phyloP scores from a whole-genome alignment of 2,888 invertebrate genomes.

The Cheilosia grossa region DNA sequence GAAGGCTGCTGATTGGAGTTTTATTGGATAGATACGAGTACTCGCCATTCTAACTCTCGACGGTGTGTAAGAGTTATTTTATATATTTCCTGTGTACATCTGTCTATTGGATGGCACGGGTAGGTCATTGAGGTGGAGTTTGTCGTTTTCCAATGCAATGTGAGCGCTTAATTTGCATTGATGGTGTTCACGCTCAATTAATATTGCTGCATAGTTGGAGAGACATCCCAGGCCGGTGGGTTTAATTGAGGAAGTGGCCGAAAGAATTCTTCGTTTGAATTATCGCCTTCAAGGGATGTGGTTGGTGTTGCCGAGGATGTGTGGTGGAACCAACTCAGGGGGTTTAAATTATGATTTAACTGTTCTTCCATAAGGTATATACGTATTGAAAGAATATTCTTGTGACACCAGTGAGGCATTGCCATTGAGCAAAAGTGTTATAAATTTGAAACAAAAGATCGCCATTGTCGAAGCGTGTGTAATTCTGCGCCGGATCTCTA shows the following conservation, averaged over 20 bases:
- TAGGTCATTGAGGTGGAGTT: constrained; percentile 50
- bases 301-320: neutral
- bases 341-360: constrained; percentile 1
- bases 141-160: constrained; percentile 40
- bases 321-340: neutral
- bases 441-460: no score
- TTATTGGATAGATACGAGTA: constrained; percentile 51
- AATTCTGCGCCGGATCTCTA: no score
- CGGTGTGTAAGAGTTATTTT: constrained; percentile 22
- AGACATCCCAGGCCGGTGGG: constrained; percentile 49
- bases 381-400: no score
- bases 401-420: no score
- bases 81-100: neutral
- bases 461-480: no score
- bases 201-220: constrained; percentile 55
- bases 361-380: neutral
- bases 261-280: constrained; percentile 18
- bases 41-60: constrained; percentile 10
- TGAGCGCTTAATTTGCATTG: constrained; percentile 73
- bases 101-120: constrained; percentile 4
- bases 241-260: constrained; percentile 66
- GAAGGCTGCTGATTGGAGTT: constrained; percentile 68
- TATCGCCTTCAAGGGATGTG: constrained; percentile 32
- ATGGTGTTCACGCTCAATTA: constrained; percentile 73
- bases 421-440: no score